Base-by-base conservation (phyloP, 2,797 vertebrate species). In the Dipus sagitta region DNA sequence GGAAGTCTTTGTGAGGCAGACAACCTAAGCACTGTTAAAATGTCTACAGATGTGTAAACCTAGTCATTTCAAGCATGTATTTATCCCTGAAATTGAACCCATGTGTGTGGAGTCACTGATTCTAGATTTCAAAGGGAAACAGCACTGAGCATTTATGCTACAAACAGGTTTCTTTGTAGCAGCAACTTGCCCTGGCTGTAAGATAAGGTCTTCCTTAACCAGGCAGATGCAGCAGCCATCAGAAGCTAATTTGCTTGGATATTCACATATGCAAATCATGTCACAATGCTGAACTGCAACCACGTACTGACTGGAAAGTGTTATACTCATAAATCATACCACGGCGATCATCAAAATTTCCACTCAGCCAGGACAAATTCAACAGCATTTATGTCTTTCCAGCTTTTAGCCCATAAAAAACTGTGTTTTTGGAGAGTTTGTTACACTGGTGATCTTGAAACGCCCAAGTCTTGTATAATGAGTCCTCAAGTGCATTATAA, bases 251-350 rank as follows among this genome's bases (percentile, higher is more conserved):
- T 99, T 99, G 98, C 97, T 96, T 97, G 98, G 98, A 99, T 98
- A 99, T 98, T 99, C 98, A 98, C 99, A 99, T 99, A 99, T 99
- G 99, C 99, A 99, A 99, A 99, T 99, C 98, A 98, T 98, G 98
- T 99, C 99, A 99, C 99, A 98, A 98, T 98, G 98, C 97, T 97
- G 98, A 98, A 98, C 98, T 98, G 98, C 98, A 99, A 98, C 98
- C 98, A 99, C 89, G 97, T 99, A 99, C 99, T 99, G 99, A 99
- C 98, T 98, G 98, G 98, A 99, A 99, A 99, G 99, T 98, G 98
- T 98, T 99, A 98, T 98, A 97, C 97, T 98, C 98, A 98, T 99
- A 99, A 99, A 99, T 99, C 99, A 99, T 99, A 98, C 98, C 98
- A 98, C 98, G 98, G 98, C 97, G 96, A 99, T 99, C 99, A 99